Evolutionary conservation across 2,888 invertebrate species (phyloP).

Genomic region (Keiferia lycopersicella): DNA sequence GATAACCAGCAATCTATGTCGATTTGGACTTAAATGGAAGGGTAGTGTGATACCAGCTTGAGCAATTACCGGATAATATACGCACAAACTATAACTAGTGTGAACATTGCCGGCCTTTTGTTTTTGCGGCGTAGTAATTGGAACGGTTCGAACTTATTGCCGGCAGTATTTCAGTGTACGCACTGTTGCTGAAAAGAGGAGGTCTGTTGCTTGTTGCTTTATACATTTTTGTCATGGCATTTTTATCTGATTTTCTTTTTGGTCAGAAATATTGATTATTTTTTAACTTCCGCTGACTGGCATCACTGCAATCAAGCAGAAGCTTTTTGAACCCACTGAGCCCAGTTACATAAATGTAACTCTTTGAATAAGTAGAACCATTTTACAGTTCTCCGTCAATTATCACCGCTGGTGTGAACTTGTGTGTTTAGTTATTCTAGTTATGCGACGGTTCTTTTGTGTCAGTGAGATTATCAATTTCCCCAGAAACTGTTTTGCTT

Average conservation of each 20-base stretch:
- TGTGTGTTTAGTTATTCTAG: neutral
- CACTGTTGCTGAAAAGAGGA: neutral
- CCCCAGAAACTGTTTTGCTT: neutral
- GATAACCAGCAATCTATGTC: too few species aligned
- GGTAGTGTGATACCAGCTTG: too few species aligned
- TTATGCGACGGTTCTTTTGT: conserved; percentile 9
- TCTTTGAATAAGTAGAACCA: neutral
- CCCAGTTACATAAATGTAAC: too few species aligned
- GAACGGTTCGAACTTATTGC: conserved; percentile 9
- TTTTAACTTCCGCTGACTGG: too few species aligned
- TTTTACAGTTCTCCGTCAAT: conserved; percentile 1
- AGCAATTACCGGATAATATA: conserved; percentile 54
- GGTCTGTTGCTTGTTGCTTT: neutral
- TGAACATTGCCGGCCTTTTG: conserved; percentile 20
- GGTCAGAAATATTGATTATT: too few species aligned
- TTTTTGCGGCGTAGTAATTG: conserved; percentile 5
- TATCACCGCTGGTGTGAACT: neutral
- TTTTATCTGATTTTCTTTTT: neutral
- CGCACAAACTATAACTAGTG: conserved; percentile 33
- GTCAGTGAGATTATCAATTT: conserved; percentile 4
- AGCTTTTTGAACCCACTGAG: too few species aligned
- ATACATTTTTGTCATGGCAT: neutral
- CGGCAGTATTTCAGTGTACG: conserved; percentile 8
- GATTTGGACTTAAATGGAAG: too few species aligned
- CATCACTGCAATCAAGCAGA: too few species aligned